A percentile compares a stretch with the other conserved stretches of the same genome.
Conservation (phyloP, 2,888 invertebrate genomes). For the Oscheius sp. region DNA sequence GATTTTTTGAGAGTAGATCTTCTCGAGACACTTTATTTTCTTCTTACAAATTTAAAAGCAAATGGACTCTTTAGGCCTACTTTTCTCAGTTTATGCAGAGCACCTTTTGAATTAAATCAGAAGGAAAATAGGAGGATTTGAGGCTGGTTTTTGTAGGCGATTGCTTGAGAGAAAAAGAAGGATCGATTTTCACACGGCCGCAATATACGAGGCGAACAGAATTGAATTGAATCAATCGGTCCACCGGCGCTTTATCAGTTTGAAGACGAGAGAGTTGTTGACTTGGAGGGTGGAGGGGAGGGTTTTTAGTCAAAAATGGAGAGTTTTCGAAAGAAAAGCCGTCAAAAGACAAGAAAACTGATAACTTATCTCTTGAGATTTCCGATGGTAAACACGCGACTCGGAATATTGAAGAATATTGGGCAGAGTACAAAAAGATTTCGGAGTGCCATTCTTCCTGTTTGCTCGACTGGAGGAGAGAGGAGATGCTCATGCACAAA, state of each 20-base stretch:
- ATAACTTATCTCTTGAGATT: conserved; percentile 9
- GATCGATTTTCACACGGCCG: conserved; percentile 2
- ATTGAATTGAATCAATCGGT: conserved; percentile 21
- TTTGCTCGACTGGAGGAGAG: conserved; percentile 23
- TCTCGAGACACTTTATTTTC: too few relatives aligned
- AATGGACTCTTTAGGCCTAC: too few relatives aligned
- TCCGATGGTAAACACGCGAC: background rate
- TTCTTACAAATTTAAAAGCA: too few relatives aligned
- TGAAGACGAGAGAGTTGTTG: conserved; percentile 23
- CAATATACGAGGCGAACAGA: background rate
- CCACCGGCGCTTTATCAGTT: conserved; percentile 17
- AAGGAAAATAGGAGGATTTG: too few relatives aligned
- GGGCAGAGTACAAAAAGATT: too few relatives aligned
- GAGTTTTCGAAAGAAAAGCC: conserved; percentile 7
- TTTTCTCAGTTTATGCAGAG: too few relatives aligned
- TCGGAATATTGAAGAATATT: background rate
- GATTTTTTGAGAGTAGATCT: too few relatives aligned
- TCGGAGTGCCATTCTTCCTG: too few relatives aligned
- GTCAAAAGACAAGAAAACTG: conserved; percentile 8
- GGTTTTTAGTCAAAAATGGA: background rate
- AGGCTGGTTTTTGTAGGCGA: too few relatives aligned
- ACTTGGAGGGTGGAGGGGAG: background rate
- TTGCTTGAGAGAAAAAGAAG: background rate
- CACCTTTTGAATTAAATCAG: too few relatives aligned
- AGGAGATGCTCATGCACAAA: background rate